Evolutionary conservation across 2,888 invertebrate genomes (phyloP).

Genomic region (Drosophila glabriapex): DNA sequence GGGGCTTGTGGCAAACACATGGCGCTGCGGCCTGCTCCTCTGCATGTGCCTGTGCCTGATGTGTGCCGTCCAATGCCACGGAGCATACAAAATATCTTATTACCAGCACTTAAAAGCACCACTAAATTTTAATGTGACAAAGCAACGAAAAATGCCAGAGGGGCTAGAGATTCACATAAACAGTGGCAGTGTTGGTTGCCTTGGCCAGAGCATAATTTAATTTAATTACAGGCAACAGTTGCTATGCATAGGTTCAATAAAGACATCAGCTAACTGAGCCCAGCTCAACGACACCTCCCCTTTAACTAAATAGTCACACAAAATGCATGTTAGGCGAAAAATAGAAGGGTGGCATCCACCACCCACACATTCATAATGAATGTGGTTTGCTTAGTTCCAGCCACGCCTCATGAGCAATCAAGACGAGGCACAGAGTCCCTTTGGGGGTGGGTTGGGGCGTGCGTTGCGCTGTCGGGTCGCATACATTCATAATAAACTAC

Average conservation of each 20-base stretch:
- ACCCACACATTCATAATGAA: slow-evolving; percentile 50
- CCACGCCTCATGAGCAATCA: slow-evolving; percentile 31
- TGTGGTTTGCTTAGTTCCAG: slow-evolving; percentile 46
- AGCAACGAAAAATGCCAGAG: slow-evolving; percentile 55
- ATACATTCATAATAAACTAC: slow-evolving; percentile 60
- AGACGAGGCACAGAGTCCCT: background rate
- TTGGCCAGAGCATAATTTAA: slow-evolving; percentile 66
- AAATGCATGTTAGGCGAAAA: slow-evolving; percentile 33
- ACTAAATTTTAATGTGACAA: slow-evolving; percentile 72
- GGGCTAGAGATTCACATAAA: slow-evolving; percentile 1
- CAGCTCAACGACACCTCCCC: background rate
- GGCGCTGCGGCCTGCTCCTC: background rate
- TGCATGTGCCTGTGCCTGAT: slow-evolving; percentile 21
- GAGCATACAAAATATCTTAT: slow-evolving; percentile 73
- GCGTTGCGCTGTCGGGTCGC: slow-evolving; percentile 14
- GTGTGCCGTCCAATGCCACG: slow-evolving; percentile 47
- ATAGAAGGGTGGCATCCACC: slow-evolving; percentile 1
- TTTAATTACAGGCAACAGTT: slow-evolving; percentile 71
- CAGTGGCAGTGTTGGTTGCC: slow-evolving; percentile 5
- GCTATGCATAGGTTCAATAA: slow-evolving; percentile 66
- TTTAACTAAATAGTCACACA: slow-evolving; percentile 40
- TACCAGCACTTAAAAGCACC: slow-evolving; percentile 69
- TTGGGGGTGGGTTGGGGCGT: background rate
- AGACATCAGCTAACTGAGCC: slow-evolving; percentile 43
- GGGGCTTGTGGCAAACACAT: slow-evolving; percentile 16